Evolutionary conservation across 2,888 invertebrate species (phyloP), one percentile per base, ranked within the genome.

Genomic region (Caenorhabditis virilis): DNA sequence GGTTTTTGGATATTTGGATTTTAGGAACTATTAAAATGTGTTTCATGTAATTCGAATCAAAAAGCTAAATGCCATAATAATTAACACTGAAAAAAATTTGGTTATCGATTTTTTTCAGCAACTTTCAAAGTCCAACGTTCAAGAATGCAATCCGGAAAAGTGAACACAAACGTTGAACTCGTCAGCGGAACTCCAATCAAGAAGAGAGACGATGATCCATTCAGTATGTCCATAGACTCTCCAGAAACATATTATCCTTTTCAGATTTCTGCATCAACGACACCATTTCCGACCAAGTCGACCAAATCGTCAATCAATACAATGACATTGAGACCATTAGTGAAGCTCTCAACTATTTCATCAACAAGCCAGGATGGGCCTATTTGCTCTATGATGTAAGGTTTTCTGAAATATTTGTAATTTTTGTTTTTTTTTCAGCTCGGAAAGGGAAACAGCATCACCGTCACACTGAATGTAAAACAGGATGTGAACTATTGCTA

Each of bases 321-420:
- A 47, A 43, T 11, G 55, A 51, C 30, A 54, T 69, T 23, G 61
- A 62, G 16, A 52, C 35, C 36, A 64, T 69, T 46, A 45, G 63
- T 18, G 57, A 63, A 48, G 60, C 53, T 13, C 57, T 72, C 20
- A 66, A 67, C 49, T 61, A 54, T 38, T 66, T 51, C 38, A 50
- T 72, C 45, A 72, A 72, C 50, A 60, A 61, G 43, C 72, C 72
- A 36, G 59, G 61, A 61, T 72, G 72, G 72, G 72, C 72, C 4
- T 72, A 53, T 45, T 15, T 72, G 22, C 50, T 72, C 36, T 69
- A 63, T 42, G 62, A 68, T 54, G 71, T 71, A 22, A 45, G 41
- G 20, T n/a, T n/a, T n/a, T 33, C 16, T 9, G 7, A 2, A 16
- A 15, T 35, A 2, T 20, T 35, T 16, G 23, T 15, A 27, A 22